Conservation (phyloP, 2,888 invertebrate species). For the Nipponacmea schrenckii region DNA sequence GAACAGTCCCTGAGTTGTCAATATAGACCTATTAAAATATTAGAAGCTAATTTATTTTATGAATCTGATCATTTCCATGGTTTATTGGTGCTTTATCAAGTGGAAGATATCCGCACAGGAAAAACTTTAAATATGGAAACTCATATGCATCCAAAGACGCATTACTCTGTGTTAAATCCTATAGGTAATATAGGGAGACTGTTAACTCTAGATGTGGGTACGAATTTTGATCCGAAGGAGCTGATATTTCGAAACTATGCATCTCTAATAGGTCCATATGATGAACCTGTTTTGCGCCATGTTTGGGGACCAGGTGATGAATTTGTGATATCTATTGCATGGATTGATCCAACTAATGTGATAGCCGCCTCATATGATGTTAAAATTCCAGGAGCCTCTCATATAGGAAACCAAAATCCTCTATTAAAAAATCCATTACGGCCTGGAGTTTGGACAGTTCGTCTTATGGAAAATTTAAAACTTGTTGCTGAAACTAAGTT, state of each 20-base stretch:
- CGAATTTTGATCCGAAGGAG: slow-evolving; percentile 95
- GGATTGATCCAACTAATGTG: slow-evolving; percentile 84
- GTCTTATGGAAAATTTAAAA: slow-evolving; percentile 70
- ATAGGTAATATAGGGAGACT: slow-evolving; percentile 54
- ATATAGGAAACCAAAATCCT: slow-evolving; percentile 77
- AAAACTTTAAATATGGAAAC: slow-evolving; percentile 73
- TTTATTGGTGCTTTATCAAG: slow-evolving; percentile 49
- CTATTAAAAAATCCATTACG: slow-evolving; percentile 80
- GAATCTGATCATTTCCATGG: slow-evolving; percentile 57
- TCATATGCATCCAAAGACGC: slow-evolving; percentile 69
- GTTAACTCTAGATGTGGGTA: slow-evolving; percentile 71
- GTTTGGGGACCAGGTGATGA: slow-evolving; percentile 52
- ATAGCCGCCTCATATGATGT: slow-evolving; percentile 81
- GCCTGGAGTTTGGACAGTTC: slow-evolving; percentile 88
- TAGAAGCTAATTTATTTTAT: slow-evolving; percentile 55
- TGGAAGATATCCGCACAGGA: slow-evolving; percentile 34
- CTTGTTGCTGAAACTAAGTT: slow-evolving; percentile 82
- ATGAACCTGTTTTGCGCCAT: slow-evolving; percentile 55
- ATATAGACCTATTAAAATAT: slow-evolving; percentile 45
- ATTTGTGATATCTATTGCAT: slow-evolving; percentile 81
- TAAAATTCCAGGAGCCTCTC: slow-evolving; percentile 76
- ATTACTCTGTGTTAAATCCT: slow-evolving; percentile 50
- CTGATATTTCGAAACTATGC: slow-evolving; percentile 83
- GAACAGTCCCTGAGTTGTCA: slow-evolving; percentile 34
- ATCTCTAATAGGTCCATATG: slow-evolving; percentile 58